Base-by-base conservation (phyloP, 2,888 invertebrate species). In the Sarcophaga caerulescens region DNA sequence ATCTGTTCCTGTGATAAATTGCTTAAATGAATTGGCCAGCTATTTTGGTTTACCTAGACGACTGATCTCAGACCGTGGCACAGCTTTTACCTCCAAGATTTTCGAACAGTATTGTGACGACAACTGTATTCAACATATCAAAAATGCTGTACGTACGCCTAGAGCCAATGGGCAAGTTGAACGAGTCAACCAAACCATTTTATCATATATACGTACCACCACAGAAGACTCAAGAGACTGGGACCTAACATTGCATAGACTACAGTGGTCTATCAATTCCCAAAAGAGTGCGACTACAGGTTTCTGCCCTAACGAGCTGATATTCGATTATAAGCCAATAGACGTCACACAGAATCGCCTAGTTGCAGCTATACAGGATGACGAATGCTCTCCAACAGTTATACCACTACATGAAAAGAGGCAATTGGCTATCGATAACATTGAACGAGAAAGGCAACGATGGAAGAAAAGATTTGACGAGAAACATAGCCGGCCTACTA, bases 41-140 rank as follows among this genome's bases (percentile, higher is more conserved):
- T 88, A 88, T 84, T 90, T 90, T 81, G 90, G 90, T 2, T 87
- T 87, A 12, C 90, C 90, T 11, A 74, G 65, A 19, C 73, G 88
- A 17, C 86, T 91, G 1, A 85, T 90, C 14, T 88, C 88, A 1
- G 89, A 90, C 83, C 80, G 89, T 19, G 90, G 83, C 21, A 85
- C 85, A 0, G 77, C 83, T 6, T 84, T 74, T 17, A 85, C 86
- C n/a, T 45, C 81, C 1, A 90, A n/a, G 85, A 89, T n/a, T 23
- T 68, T 77, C 88, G 87, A 73, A 88, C 85, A 69, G 8, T 84
- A 59, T 57, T 75, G 65, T 4, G 70, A 68, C 8, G 5, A 52
- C 52, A 52, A 35, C 35, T 35, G 35, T 35, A 35, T 35, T 8
- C 35, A 35, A 52, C 52, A 57, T n/a, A 80, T 87, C 4, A 84